Evolutionary conservation across 2,888 invertebrate genomes (phyloP).

Genomic region (Hyposoter dolosus): DNA sequence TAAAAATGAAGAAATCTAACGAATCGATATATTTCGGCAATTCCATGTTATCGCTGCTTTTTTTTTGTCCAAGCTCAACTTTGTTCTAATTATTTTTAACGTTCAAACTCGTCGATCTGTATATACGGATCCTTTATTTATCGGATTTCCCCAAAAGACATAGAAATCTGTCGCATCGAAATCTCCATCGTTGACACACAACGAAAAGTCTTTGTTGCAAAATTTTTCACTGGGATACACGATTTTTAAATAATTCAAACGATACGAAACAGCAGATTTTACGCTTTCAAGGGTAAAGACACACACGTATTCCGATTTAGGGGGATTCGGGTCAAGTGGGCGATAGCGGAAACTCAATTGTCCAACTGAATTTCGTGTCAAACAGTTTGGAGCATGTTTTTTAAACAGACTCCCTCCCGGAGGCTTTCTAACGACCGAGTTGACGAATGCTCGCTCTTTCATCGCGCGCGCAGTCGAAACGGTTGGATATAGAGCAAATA

Average conservation of each 20-base stretch:
- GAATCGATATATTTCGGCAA: neutral
- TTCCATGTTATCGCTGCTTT: neutral
- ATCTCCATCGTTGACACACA: neutral
- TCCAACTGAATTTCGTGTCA: neutral
- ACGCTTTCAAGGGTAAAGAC: neutral
- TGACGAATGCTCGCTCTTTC: neutral
- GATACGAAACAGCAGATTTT: neutral
- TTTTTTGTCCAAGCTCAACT: slow-evolving; percentile 12
- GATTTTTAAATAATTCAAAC: neutral
- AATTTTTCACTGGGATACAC: neutral
- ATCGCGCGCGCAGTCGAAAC: neutral
- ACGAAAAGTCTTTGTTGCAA: neutral
- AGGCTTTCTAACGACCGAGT: neutral
- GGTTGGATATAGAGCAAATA: neutral
- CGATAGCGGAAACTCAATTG: neutral
- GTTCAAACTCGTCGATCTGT: slow-evolving; percentile 1
- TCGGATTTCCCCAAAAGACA: neutral
- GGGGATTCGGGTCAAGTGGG: neutral
- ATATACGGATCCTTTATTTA: neutral
- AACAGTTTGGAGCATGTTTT: neutral
- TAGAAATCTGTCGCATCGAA: neutral
- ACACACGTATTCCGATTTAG: slow-evolving; percentile 11
- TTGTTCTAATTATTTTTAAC: neutral
- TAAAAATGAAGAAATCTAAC: neutral
- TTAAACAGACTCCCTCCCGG: neutral